phyloP scores from a whole-genome alignment of 1,140 invertebrate species.

The Arctopsyche grandis region DNA sequence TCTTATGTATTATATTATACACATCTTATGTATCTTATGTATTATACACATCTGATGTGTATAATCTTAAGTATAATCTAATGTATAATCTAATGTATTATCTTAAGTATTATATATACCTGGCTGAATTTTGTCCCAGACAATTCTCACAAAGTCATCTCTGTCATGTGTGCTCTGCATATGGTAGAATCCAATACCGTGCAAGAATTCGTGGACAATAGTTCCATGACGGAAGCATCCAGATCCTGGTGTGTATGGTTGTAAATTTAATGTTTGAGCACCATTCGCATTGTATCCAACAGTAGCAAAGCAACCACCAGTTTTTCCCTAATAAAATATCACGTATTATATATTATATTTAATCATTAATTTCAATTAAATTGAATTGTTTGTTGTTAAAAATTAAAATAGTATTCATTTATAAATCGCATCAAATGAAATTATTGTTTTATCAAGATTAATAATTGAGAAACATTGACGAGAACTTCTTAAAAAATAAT shows the following conservation, averaged over 20 bases:
- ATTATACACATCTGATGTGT: no score
- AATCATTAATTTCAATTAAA: neutral
- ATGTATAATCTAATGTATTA: neutral
- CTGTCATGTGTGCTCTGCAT: conserved; percentile 78
- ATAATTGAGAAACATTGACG: no score
- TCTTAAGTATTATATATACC: conserved; percentile 52
- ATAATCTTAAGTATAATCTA: no score
- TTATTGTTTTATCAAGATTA: neutral
- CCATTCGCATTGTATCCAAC: conserved; percentile 64
- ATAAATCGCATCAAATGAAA: neutral
- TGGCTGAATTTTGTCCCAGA: conserved; percentile 75
- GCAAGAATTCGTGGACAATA: conserved; percentile 76
- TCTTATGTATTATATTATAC: no score
- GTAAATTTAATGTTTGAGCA: conserved; percentile 66
- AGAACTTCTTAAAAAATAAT: no score
- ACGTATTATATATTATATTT: neutral
- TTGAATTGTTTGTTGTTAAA: neutral
- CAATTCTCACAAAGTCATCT: conserved; percentile 74
- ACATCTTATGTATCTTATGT: neutral
- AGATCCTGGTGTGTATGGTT: conserved; percentile 60
- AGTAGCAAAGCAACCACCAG: conserved; percentile 66
- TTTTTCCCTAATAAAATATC: conserved; percentile 61
- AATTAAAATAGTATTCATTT: neutral
- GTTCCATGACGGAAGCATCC: conserved; percentile 68
- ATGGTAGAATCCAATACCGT: conserved; percentile 76